Evolutionary conservation across 2,797 vertebrate genomes (phyloP), one percentile per base, ranked within the genome.

Genomic region (Hybognathus amarus): DNA sequence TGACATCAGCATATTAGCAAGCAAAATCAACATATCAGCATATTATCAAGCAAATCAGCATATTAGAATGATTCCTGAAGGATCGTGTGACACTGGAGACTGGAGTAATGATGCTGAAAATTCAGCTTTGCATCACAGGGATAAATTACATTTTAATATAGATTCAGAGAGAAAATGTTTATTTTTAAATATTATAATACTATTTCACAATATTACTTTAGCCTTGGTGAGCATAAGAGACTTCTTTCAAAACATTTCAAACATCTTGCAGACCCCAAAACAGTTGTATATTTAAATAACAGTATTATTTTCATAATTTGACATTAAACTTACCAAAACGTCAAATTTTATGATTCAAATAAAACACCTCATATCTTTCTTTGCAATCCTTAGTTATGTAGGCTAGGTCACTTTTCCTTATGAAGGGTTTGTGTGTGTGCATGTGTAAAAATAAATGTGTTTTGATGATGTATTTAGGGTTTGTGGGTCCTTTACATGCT

Each of bases 401-500:
- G 13, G 15, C 47, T 50, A 0, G 52, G 71, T 38, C 30, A 24
- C 30, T 42, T 3, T 27, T 40, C n/a, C 10, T 36, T 61, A 40
- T 66, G 1, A n/a, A 66, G 30, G n/a, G 5, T 47, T 47, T 61
- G 52, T 50, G 54, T 47, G 36, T 75, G 69, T 4, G 59, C 59
- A 30, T 70, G n/a, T 70, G 61, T 66, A 24, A 11, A 10, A 59
- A 56, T 45, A 59, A 33, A 7, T 50, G 40, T 73, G 42, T 82
- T 52, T 82, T 64, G 61, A 52, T 91, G 87, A 87, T 90, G 81
- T 87, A 90, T 90, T 90, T 88, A 99, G 97, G 96, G 97, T 54
- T 95, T 97, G 93, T 96, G 96, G 93, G 87, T 95, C 88, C 96
- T 96, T 91, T 96, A 97, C 88, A 94, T 97, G 89, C 87, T 94